Percentiles rank a stretch among this genome's conserved stretches.
phyloP scores from a whole-genome alignment of 2,113 vertebrate genomes.

The Procavia capensis region DNA sequence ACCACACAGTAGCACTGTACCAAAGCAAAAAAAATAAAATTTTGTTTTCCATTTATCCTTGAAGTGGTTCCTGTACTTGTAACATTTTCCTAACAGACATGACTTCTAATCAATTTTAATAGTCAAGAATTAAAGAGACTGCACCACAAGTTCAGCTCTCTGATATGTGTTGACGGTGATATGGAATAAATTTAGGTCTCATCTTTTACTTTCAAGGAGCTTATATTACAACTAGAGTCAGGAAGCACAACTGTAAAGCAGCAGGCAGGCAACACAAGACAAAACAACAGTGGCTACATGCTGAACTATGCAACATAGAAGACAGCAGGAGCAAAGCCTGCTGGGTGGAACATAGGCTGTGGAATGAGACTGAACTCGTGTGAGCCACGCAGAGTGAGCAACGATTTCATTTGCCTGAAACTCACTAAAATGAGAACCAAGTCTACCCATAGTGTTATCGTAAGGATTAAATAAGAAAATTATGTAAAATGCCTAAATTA shows the following conservation, averaged over 20 bases:
- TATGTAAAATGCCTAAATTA: background rate
- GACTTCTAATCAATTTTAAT: slow-evolving; percentile 29
- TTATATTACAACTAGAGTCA: background rate
- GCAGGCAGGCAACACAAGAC: background rate
- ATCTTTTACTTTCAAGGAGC: slow-evolving; percentile 25
- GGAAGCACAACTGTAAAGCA: background rate
- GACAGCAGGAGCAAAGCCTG: background rate
- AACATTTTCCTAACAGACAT: background rate
- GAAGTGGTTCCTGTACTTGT: background rate
- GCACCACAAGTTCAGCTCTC: background rate
- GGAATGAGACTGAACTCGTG: background rate
- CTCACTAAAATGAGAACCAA: slow-evolving; percentile 6
- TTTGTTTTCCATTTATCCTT: background rate
- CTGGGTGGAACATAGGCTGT: background rate
- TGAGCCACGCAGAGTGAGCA: background rate
- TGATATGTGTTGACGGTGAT: background rate
- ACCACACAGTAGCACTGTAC: background rate
- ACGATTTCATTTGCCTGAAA: background rate
- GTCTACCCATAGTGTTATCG: background rate
- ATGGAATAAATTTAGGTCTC: background rate
- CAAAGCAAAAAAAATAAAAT: background rate
- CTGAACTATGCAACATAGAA: background rate
- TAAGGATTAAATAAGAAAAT: slow-evolving; percentile 44
- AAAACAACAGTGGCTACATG: background rate
- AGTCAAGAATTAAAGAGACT: slow-evolving; percentile 24